Evolutionary conservation across 2,113 vertebrate genomes (phyloP).

Genomic region (Poicephalus gulielmi): DNA sequence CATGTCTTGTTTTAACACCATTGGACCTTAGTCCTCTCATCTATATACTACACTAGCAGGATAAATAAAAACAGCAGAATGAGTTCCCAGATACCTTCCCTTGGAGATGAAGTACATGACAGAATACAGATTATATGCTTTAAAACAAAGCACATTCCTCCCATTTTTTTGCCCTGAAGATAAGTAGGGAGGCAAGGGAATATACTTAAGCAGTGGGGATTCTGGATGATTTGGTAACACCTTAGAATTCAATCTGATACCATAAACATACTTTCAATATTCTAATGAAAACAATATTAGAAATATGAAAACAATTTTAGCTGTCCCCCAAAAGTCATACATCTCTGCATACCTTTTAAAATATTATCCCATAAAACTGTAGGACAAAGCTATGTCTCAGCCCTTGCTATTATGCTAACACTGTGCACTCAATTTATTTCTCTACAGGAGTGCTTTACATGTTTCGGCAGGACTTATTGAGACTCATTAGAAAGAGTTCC

Average conservation of each 20-base stretch:
- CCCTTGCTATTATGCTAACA: conserved; percentile 44
- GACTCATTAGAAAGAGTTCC: not conserved
- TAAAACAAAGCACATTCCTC: conserved; percentile 51
- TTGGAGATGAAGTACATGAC: conserved; percentile 62
- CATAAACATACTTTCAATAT: conserved; percentile 33
- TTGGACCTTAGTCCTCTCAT: conserved; percentile 66
- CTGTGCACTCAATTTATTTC: conserved; percentile 23
- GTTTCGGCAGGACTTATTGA: not conserved
- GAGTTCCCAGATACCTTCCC: conserved; percentile 64
- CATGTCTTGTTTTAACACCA: conserved; percentile 73
- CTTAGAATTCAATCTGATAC: conserved; percentile 54
- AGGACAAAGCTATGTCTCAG: conserved; percentile 21
- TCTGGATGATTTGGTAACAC: conserved; percentile 48
- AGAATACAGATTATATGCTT: conserved; percentile 73
- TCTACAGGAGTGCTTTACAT: conserved; percentile 19
- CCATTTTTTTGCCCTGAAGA: conserved; percentile 36
- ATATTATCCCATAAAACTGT: conserved; percentile 45
- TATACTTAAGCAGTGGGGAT: conserved; percentile 50
- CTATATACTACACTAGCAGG: conserved; percentile 66
- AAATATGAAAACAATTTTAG: conserved; percentile 64
- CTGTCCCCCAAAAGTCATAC: conserved; percentile 47
- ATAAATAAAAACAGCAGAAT: conserved; percentile 74
- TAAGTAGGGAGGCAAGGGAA: conserved; percentile 28
- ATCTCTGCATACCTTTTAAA: conserved; percentile 40
- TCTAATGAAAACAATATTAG: conserved; percentile 59